These are phyloP conservation scores for Melieria crassipennis DNA, from an alignment of 2,888 invertebrate genomes.

Conservation along the genomic window DNA sequence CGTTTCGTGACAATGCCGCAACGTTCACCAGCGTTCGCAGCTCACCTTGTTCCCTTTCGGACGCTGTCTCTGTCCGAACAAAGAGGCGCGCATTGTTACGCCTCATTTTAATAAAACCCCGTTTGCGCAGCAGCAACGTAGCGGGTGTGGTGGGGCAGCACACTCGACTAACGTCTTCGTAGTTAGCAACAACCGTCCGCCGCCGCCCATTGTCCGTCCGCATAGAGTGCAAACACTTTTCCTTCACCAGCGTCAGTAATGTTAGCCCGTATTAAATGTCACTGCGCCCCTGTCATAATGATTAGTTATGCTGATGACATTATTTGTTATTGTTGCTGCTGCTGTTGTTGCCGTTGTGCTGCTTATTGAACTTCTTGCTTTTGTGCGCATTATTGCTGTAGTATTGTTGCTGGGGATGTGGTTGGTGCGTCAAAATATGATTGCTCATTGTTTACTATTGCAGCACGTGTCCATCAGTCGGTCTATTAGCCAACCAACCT, in stretches of 20 bases:
- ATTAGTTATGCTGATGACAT: conserved; percentile 43
- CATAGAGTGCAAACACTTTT: no score
- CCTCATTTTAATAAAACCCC: conserved; percentile 30
- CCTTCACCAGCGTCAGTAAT: no score
- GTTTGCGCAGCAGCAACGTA: background rate
- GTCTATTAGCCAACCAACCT: conserved; percentile 9
- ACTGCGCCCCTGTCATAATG: conserved; percentile 34
- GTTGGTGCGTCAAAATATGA: conserved; percentile 18
- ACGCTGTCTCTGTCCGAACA: conserved; percentile 22
- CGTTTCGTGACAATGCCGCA: no score
- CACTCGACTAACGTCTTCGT: no score
- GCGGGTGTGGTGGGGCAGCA: no score
- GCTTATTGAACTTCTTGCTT: background rate
- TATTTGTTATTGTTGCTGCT: conserved; percentile 34
- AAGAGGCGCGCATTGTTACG: conserved; percentile 29
- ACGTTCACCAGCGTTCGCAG: background rate
- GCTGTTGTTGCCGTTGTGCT: conserved; percentile 7
- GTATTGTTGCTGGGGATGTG: background rate
- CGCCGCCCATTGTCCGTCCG: no score
- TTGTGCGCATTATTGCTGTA: background rate
- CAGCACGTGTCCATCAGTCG: background rate
- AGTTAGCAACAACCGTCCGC: no score
- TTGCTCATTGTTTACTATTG: conserved; percentile 29
- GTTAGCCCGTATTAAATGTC: conserved; percentile 20
- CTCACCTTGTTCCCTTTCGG: conserved; percentile 19